A percentile compares a stretch with the other conserved stretches of the same genome.
Evolutionary conservation across 2,888 invertebrate species (phyloP).

Genomic region (Smittia sp.): DNA sequence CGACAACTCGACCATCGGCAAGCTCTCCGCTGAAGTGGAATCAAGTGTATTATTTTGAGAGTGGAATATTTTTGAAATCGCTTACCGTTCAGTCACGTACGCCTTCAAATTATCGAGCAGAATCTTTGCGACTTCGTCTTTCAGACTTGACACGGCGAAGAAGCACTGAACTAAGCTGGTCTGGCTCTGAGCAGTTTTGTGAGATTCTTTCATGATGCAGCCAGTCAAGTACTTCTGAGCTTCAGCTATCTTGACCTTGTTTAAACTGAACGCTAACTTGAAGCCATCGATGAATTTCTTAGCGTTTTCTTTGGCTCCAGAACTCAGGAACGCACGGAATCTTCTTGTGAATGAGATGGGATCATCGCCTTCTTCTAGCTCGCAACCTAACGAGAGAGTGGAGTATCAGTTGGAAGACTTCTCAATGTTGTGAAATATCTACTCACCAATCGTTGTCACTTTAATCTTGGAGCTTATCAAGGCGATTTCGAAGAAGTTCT

Average conservation of each 20-base stretch:
- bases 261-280: not conserved
- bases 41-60: too few relatives aligned
- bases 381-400: conserved; percentile 23
- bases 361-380: not conserved
- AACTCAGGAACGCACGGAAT: not conserved
- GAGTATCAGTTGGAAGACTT: not conserved
- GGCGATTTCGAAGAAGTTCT: conserved; percentile 20
- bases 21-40: not conserved
- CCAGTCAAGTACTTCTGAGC: conserved; percentile 13
- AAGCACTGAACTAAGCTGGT: conserved; percentile 25
- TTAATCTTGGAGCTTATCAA: not conserved
- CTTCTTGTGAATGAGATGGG: conserved; percentile 27
- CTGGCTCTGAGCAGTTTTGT: conserved; percentile 6
- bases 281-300: conserved; percentile 22
- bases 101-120: not conserved
- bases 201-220: conserved; percentile 20
- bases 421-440: too few relatives aligned
- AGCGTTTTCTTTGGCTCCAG: not conserved
- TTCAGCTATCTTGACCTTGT: not conserved
- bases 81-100: conserved; percentile 21
- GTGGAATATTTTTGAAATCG: too few relatives aligned
- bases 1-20: not conserved
- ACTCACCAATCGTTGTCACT: conserved; percentile 21
- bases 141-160: conserved; percentile 9
- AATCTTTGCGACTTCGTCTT: conserved; percentile 25